phyloP scores from a whole-genome alignment of 2,888 invertebrate species.

The Bellardia pandia region DNA sequence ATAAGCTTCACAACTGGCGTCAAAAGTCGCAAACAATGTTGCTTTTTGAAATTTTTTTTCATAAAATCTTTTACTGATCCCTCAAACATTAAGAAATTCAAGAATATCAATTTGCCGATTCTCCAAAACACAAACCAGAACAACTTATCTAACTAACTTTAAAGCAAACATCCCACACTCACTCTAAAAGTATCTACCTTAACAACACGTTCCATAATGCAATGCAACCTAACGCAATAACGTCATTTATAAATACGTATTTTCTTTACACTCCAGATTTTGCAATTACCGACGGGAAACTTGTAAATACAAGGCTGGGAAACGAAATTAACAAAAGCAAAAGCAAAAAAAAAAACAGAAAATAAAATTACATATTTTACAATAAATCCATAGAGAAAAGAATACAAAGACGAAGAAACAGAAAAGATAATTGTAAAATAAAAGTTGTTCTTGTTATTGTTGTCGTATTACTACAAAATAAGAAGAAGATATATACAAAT shows the following conservation, averaged over 20 bases:
- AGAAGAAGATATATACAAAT: conserved; percentile 26
- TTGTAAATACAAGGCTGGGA: conserved; percentile 51
- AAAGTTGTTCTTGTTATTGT: conserved; percentile 60
- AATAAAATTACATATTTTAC: conserved; percentile 34
- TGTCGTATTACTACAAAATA: conserved; percentile 11
- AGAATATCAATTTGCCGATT: too few species aligned
- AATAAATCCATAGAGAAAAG: conserved; percentile 32
- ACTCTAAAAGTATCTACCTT: not conserved
- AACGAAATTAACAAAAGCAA: not conserved
- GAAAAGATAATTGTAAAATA: conserved; percentile 65
- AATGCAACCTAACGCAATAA: conserved; percentile 15
- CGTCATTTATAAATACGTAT: not conserved
- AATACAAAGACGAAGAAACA: conserved; percentile 6
- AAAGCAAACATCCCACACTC: not conserved
- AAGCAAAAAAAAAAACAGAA: not conserved
- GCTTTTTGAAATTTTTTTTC: too few species aligned
- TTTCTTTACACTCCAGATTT: conserved; percentile 19
- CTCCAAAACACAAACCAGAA: too few species aligned
- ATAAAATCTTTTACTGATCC: too few species aligned
- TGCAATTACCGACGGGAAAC: conserved; percentile 68
- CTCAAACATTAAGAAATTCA: too few species aligned
- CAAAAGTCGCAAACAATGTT: too few species aligned
- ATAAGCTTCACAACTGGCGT: too few species aligned
- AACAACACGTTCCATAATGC: not conserved
- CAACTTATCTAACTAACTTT: too few species aligned